Evolutionary conservation across 2,797 vertebrate genomes (phyloP).

Genomic region (Cebuella pygmaea): DNA sequence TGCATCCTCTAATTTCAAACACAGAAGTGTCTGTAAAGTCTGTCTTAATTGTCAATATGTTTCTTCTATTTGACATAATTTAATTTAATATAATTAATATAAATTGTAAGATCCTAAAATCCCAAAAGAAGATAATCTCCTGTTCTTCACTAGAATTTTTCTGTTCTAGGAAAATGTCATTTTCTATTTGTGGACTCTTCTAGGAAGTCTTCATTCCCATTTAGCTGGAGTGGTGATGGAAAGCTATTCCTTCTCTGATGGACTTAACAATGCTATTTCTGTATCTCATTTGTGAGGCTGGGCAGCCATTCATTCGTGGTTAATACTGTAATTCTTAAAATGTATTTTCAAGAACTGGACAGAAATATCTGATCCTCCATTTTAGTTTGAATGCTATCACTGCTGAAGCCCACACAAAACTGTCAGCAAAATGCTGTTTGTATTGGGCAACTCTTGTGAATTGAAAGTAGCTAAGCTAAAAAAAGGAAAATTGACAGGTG

Average conservation of each 20-base stretch:
- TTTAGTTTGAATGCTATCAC: constrained; percentile 83
- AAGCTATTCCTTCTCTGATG: constrained; percentile 18
- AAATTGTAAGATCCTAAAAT: not conserved
- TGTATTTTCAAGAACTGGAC: constrained; percentile 80
- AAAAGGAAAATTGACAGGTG: constrained; percentile 84
- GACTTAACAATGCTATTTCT: constrained; percentile 58
- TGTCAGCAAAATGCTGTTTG: constrained; percentile 81
- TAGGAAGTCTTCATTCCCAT: constrained; percentile 65
- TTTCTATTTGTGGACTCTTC: constrained; percentile 66
- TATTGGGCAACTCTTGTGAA: constrained; percentile 76
- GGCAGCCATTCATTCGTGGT: constrained; percentile 70
- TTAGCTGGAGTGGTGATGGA: constrained; percentile 46
- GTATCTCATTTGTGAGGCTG: constrained; percentile 67
- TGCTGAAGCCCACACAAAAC: constrained; percentile 40
- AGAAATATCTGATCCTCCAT: constrained; percentile 77
- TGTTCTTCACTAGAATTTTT: constrained; percentile 34
- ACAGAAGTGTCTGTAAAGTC: not conserved
- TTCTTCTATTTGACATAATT: not conserved
- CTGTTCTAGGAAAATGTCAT: constrained; percentile 50
- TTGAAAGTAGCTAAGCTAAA: constrained; percentile 83
- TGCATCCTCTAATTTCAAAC: not conserved
- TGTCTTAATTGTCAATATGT: not conserved
- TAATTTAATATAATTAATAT: not conserved
- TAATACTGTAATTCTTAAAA: constrained; percentile 81
- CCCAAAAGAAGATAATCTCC: constrained; percentile 43